Evolutionary conservation across 2,113 vertebrate species (phyloP), one percentile per base, ranked within the genome.

Genomic region (Eupsittula cactorum): DNA sequence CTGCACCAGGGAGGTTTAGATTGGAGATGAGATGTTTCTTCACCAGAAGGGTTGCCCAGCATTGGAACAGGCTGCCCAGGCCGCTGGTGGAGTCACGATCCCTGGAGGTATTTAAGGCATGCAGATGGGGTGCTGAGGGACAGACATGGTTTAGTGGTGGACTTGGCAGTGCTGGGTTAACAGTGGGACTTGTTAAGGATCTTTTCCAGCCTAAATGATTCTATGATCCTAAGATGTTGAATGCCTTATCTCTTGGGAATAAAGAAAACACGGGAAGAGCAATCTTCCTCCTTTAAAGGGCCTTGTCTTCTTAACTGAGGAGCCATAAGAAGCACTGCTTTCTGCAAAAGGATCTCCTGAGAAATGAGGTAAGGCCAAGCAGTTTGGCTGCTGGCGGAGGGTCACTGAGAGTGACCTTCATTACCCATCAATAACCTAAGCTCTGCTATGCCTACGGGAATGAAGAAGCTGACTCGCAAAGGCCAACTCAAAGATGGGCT

Each of bases 361-460:
- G 82, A 71, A 55, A 91, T 25, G 55, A 89, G 81, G 55, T 49
- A 57, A 62, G 15, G 42, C 16, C 63, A 82, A 91, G 18, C 24
- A 90, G 42, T 42, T 41, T 20, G 3, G 41, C 88, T 83, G 44
- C 13, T 23, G 33, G 20, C 57, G 35, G 90, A 74, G 70, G 80
- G 59, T 62, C 44, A 64, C 67, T 0, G 1, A 16, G 10, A 47
- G 49, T 39, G 75, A 88, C 79, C 71, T 93, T 88, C 82, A 77
- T 88, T 86, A 92, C 24, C 53, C 76, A 65, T 93, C 93, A 95
- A 95, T 90, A 88, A 74, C 31, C 52, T 42, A 11, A 74, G 70
- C 79, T 82, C 88, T 49, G 23, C 39, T 44, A 64, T 2, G 11
- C 84, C 79, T n/a, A 16, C 7, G 59, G 90, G 82, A 95, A 93